Base-by-base conservation (phyloP, 2,113 vertebrate genomes). In the Larimichthys polyactis region DNA sequence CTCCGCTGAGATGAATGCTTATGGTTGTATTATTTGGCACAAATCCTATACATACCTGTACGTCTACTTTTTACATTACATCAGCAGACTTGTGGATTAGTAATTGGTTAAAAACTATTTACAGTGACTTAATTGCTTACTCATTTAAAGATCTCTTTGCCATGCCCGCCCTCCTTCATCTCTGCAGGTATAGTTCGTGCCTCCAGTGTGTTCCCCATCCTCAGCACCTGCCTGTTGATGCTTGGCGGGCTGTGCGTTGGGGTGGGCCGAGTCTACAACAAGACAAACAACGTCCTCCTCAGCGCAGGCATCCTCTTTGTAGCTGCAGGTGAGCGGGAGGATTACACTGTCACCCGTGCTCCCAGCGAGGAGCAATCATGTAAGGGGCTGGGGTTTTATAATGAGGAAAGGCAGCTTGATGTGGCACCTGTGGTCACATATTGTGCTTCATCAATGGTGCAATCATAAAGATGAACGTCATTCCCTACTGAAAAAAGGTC, bases 221-320 rank as follows among this genome's bases (percentile, higher is more conserved):
- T 99, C 91, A 99, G 98, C 89, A 97, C 97, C 83, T 92, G 97
- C 87, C 90, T 99, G 82, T 90, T 99, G 44, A 91, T 99, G 92
- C 95, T 99, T 0, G 98, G 98, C 0, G 98, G 97, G 8, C 93
- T 99, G 63, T 99, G 98, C 90, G 96, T 99, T 0, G 98, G 96
- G 14, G 94, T 96, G 7, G 97, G 97, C 40, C 96, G 97, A 76
- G 94, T 99, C 93, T 97, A 98, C 94, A 97, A 93, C 95, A 96
- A 96, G 92, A 96, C 96, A 85, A 99, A 98, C 95, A 99, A 96
- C 91, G 97, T 99, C 59, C 95, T 99, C 75, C 97, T 99, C 86
- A 97, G 97, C 0, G 98, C 98, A 0, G 98, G 98, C 76, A 99
- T 99, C 82, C 96, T 99, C 89, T 99, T 99, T 2, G 98, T 99